These are phyloP conservation scores for Chascanopsetta lugubris DNA, from an alignment of 2,113 vertebrate genomes.

Conservation along the genomic window DNA sequence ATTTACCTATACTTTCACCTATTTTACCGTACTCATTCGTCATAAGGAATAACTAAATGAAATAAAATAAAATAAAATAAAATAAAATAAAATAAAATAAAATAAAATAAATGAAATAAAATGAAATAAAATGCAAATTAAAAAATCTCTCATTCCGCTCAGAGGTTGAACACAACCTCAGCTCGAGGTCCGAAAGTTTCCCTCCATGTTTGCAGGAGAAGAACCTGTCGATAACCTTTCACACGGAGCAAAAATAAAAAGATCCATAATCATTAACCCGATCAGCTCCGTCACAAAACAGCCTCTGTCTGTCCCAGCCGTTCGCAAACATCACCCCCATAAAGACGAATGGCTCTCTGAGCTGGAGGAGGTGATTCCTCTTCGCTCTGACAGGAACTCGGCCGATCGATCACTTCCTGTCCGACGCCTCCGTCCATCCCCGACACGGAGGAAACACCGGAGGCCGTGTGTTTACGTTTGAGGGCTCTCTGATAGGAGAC, in stretches of 20 bases:
- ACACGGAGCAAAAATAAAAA: neutral
- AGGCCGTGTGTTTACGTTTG: constrained; percentile 51
- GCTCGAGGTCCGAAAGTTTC: neutral
- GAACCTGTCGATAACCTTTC: neutral
- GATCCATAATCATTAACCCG: constrained; percentile 13
- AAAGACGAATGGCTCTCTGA: constrained; percentile 6
- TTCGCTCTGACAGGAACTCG: neutral
- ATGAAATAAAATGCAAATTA: too few relatives aligned
- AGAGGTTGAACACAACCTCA: too few relatives aligned
- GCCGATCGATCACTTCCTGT: too few relatives aligned
- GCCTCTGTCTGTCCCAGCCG: constrained; percentile 3
- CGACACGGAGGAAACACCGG: constrained; percentile 47
- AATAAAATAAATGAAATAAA: too few relatives aligned
- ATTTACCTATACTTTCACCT: too few relatives aligned
- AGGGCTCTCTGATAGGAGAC: constrained; percentile 33
- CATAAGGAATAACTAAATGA: too few relatives aligned
- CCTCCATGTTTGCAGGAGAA: too few relatives aligned
- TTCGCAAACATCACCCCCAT: constrained; percentile 8
- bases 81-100: too few relatives aligned
- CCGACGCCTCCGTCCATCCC: neutral
- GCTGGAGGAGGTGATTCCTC: neutral
- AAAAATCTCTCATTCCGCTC: too few relatives aligned
- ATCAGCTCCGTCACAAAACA: neutral
- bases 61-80: too few relatives aligned
- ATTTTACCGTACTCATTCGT: too few relatives aligned